phyloP scores from a whole-genome alignment of 2,113 vertebrate genomes.

The Oreochromis niloticus region DNA sequence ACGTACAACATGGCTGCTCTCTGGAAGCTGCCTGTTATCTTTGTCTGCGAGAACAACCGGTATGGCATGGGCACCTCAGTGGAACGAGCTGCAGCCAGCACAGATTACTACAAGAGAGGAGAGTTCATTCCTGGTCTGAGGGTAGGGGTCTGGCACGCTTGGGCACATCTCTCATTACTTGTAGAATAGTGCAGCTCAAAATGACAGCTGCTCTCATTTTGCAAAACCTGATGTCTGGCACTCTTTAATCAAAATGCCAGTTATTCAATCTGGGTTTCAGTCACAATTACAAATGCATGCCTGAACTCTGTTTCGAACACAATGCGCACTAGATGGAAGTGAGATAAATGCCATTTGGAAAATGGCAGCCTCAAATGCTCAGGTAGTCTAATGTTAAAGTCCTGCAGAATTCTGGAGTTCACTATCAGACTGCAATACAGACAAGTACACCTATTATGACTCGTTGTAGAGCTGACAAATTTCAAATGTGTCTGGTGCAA shows the following conservation, averaged over 20 bases:
- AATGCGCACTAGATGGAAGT: background rate
- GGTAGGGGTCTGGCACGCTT: constrained; percentile 43
- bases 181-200: background rate
- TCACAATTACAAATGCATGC: background rate
- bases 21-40: constrained; percentile 91
- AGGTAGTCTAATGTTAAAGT: background rate
- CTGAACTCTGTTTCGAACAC: background rate
- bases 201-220: background rate
- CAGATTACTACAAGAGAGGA: constrained; percentile 89
- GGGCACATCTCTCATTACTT: fast-evolving
- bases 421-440: background rate
- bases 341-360: no score
- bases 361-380: background rate
- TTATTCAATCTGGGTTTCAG: background rate
- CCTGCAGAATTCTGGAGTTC: background rate
- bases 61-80: constrained; percentile 90
- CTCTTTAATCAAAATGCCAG: background rate
- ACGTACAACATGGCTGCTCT: constrained; percentile 90
- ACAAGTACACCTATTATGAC: fast-evolving
- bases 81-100: constrained; percentile 85
- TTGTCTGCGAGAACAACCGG: constrained; percentile 92
- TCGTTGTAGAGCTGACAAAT: background rate
- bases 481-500: background rate
- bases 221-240: background rate
- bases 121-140: constrained; percentile 86